Base-by-base conservation (phyloP, 2,113 vertebrate species). In the Bufo bufo region DNA sequence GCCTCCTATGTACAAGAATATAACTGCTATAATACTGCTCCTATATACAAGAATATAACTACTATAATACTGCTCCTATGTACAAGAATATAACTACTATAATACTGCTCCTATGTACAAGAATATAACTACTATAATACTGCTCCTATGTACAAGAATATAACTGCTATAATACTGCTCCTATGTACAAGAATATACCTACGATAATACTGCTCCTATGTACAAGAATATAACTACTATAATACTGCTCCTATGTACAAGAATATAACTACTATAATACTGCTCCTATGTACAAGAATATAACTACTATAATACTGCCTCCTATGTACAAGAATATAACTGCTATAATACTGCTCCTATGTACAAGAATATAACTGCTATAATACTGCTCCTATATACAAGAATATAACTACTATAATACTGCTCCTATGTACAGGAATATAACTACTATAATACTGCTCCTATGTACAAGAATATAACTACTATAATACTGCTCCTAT, bases 71-170 rank as follows among this genome's bases (percentile, higher is more conserved):
- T 69, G 65, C 65, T 69, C 65, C 65, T 69, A 23, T 69, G n/a
- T 69, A 69, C n/a, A 69, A 12, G 65, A 69, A 69, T 33, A 69
- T 69, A 69, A 69, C 65, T 69, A 23, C 65, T 69, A 69, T 69
- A 23, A 69, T 69, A 33, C 65, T 69, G n/a, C 65, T 33, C 65
- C 65, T 69, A 69, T 23, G n/a, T 69, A 69, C 65, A 69, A 5
- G 65, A 69, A 23, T 69, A 69, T 69, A 69, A 69, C 65, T 69
- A 69, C 65, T 69, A 69, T 69, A 69, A 69, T 69, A 69, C 65
- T 69, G 10, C 65, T 9, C 65, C 65, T 69, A 23, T 23, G n/a
- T 69, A 69, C 65, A 69, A 33, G 65, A 33, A 69, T 69, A 69
- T 69, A 69, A 69, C n/a, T 33, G 23, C 65, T 69, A 69, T 23